phyloP scores from a whole-genome alignment of 1,140 invertebrate genomes.

The Armadillidium nasatum region DNA sequence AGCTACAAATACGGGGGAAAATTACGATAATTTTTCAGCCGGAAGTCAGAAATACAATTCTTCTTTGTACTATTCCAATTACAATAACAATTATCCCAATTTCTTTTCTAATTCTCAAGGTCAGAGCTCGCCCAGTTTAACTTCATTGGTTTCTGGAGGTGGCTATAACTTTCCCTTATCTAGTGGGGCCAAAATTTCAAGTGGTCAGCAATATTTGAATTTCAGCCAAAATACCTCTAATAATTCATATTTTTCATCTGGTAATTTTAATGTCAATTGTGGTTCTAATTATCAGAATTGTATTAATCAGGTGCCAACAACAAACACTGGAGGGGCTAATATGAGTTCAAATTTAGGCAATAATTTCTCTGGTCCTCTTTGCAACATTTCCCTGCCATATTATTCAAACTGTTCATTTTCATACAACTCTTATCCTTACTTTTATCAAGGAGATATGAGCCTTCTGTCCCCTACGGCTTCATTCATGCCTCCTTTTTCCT shows the following conservation, averaged over 20 bases:
- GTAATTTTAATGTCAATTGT: neutral
- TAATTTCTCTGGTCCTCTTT: neutral
- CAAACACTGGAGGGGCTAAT: neutral
- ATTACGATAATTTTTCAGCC: neutral
- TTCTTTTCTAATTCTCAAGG: constrained; percentile 2
- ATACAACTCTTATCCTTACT: constrained; percentile 2
- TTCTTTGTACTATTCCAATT: neutral
- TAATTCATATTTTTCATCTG: neutral
- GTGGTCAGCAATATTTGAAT: neutral
- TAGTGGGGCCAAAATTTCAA: neutral
- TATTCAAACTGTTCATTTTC: neutral
- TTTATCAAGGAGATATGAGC: constrained; percentile 7
- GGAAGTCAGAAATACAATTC: neutral
- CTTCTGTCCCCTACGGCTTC: neutral
- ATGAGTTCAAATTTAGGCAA: constrained; percentile 1
- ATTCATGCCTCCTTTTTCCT: neutral
- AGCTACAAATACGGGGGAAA: neutral
- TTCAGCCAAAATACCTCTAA: neutral
- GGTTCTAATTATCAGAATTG: constrained; percentile 4
- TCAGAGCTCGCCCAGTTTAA: neutral
- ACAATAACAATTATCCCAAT: neutral
- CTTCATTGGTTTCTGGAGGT: neutral
- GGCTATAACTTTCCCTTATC: neutral
- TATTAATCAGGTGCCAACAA: neutral
- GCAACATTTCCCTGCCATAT: constrained; percentile 1